Evolutionary conservation across 2,113 vertebrate genomes (phyloP).

Genomic region (Ptilorrhoa leucosticta): DNA sequence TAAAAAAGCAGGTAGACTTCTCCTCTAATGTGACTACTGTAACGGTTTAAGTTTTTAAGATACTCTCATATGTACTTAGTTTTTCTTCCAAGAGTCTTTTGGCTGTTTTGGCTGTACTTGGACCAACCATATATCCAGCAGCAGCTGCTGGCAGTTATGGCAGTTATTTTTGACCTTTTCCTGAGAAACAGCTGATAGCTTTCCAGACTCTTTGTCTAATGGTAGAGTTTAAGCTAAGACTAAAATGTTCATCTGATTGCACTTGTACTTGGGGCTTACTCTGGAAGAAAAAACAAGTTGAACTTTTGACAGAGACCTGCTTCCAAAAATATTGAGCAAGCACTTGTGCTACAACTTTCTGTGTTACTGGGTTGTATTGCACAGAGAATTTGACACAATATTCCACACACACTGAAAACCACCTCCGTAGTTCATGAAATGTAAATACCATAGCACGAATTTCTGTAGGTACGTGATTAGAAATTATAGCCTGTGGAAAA

Average conservation of each 20-base stretch:
- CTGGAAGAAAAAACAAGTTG: not conserved
- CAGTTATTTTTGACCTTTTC: slow-evolving; percentile 39
- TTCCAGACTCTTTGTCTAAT: not conserved
- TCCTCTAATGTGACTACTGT: not conserved
- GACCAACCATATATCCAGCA: not conserved
- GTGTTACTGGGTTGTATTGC: slow-evolving; percentile 14
- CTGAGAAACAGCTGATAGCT: not conserved
- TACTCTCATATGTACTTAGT: not conserved
- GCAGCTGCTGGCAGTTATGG: not conserved
- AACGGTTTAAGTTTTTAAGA: not conserved
- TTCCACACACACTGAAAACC: slow-evolving; percentile 34
- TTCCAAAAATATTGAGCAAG: not conserved
- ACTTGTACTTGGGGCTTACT: not conserved
- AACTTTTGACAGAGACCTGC: not conserved
- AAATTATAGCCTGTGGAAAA: slow-evolving; percentile 57
- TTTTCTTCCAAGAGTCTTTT: not conserved
- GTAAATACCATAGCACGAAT: slow-evolving; percentile 46
- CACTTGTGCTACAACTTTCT: slow-evolving; percentile 16
- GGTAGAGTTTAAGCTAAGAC: slow-evolving; percentile 6
- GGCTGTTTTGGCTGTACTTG: not conserved
- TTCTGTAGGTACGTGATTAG: slow-evolving; percentile 63
- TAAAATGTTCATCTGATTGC: slow-evolving; percentile 14
- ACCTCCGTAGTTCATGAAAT: slow-evolving; percentile 55
- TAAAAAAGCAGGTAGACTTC: not conserved
- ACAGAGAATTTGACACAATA: slow-evolving; percentile 3